phyloP scores from a whole-genome alignment of 30 jellyfish, hydroid and myxozoan genomes.

The Haliclystus octoradiatus region DNA sequence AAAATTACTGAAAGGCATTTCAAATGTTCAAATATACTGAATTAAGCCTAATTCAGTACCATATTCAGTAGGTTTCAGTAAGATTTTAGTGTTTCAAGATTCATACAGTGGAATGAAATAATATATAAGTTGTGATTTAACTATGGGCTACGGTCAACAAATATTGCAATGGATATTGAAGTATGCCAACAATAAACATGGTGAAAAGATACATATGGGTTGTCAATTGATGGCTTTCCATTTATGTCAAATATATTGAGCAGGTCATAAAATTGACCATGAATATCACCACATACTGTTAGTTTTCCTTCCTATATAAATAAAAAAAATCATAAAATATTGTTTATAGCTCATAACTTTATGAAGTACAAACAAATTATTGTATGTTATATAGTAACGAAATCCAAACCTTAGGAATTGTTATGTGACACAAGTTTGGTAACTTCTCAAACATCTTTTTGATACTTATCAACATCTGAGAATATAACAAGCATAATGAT shows the following conservation, averaged over 20 bases:
- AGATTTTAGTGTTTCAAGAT: too few relatives aligned
- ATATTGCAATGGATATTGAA: too few relatives aligned
- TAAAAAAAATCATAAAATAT: not conserved
- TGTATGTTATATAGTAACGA: not conserved
- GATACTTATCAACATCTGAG: constrained; percentile 47
- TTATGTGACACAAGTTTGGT: constrained; percentile 62
- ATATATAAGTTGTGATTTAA: too few relatives aligned
- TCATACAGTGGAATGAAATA: too few relatives aligned
- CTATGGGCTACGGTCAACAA: too few relatives aligned
- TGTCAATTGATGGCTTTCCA: constrained; percentile 84
- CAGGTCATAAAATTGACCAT: constrained; percentile 93
- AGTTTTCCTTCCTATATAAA: constrained; percentile 55
- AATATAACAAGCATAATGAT: constrained; percentile 2
- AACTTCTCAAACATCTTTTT: constrained; percentile 50
- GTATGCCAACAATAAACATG: too few relatives aligned
- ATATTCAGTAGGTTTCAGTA: too few relatives aligned
- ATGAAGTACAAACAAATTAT: not conserved
- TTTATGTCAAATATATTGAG: constrained; percentile 72
- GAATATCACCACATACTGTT: constrained; percentile 98
- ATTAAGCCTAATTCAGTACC: too few relatives aligned
- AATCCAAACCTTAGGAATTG: constrained; percentile 56
- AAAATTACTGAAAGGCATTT: too few relatives aligned
- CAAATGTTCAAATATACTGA: too few relatives aligned
- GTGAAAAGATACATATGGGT: constrained; percentile 97
- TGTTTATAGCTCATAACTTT: not conserved